Evolutionary conservation across 1,140 invertebrate genomes (phyloP), one percentile per base, ranked within the genome.

Genomic region (Rhynchophorus ferrugineus): DNA sequence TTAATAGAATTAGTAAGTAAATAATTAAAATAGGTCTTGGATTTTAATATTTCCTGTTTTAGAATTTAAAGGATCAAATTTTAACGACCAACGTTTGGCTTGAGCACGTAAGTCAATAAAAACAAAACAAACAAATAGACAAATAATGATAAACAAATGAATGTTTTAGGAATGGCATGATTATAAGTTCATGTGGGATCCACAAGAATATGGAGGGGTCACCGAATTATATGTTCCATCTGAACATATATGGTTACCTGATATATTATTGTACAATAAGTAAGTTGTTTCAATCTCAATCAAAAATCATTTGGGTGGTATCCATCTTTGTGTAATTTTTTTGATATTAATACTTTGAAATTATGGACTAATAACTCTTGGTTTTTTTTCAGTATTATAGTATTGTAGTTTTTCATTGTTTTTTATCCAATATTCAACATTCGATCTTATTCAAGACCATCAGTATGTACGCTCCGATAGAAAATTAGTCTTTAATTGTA

Each of bases 191-290:
- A 82, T 82, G 66, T 98, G 95, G 95, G 88, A 97, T 72, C 93
- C 93, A 1, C 73, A 78, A 35, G 92, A 97, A 66, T 98, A 98
- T 69, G 95, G 94, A 0, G 94, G 92, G 6, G 90, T 97, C 20
- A 89, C 82, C 3, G 89, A 93, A 70, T 78, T 94, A 33, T 92
- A 93, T 69, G 89, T 94, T 37, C 91, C 91, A 9, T 91, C 89
- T 5, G 90, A 93, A 72, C 88, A 92, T 67, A 92, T 94, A 64
- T 94, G 91, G 91, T 74, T 95, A 34, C 95, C 95, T 11, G 94
- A 97, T 71, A 92, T 95, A 61, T 91, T 96, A 11, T 79, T 97
- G n/a, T 96, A 95, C 70, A 97, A 96, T 76, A 97, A 97, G 89
- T 92, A 75, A 80, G 48, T 29, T n/a, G n/a, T n/a, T n/a, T n/a